These are phyloP conservation scores for Oreocharis arfaki DNA, from an alignment of 2,113 vertebrate species.

Conservation along the genomic window DNA sequence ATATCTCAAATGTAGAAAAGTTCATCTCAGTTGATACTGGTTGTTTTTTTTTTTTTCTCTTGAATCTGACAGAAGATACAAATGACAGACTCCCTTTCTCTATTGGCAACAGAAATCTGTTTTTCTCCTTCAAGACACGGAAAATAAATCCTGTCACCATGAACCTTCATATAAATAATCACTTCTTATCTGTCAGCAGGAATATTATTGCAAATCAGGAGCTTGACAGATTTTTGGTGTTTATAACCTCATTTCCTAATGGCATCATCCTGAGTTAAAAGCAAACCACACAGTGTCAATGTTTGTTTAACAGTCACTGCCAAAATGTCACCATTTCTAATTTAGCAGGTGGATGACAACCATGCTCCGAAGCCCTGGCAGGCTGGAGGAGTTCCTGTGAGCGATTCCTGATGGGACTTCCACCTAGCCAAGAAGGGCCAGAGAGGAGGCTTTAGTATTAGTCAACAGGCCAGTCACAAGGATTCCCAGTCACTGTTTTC, in stretches of 20 bases:
- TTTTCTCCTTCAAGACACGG: neutral
- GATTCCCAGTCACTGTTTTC: neutral
- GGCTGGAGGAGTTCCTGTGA: neutral
- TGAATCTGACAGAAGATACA: neutral
- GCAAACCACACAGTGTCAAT: neutral
- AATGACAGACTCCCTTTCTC: neutral
- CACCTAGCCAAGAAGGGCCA: neutral
- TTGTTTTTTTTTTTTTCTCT: neutral
- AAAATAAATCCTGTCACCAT: neutral
- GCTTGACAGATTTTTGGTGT: conserved; percentile 5
- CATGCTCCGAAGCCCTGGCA: neutral
- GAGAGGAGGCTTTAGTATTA: neutral
- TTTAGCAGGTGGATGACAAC: neutral
- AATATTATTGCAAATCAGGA: conserved; percentile 2
- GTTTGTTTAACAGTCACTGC: neutral
- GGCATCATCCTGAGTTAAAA: neutral
- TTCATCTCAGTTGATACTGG: neutral
- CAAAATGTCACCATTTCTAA: neutral
- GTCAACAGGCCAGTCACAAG: neutral
- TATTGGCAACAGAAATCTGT: neutral
- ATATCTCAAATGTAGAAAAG: neutral
- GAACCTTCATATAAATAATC: neutral
- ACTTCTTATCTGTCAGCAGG: neutral
- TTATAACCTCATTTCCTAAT: conserved; percentile 27
- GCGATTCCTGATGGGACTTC: neutral